Evolutionary conservation across 2,888 invertebrate species (phyloP).

Genomic region (Toxonevra muliebris): DNA sequence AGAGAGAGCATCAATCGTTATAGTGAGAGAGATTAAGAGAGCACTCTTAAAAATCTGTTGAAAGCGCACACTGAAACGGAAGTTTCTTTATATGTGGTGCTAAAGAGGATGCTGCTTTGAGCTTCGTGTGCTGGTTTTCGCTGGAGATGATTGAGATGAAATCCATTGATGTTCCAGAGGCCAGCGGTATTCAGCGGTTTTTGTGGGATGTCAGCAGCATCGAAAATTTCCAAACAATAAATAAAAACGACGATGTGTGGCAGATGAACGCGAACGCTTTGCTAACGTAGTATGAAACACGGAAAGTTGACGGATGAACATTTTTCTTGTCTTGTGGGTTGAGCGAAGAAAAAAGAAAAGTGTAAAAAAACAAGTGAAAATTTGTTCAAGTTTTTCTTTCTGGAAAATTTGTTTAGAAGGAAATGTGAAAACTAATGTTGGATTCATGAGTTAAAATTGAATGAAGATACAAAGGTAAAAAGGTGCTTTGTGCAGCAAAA

Average conservation of each 20-base stretch:
- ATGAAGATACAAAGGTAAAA: no score
- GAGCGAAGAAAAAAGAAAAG: conserved; percentile 4
- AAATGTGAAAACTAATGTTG: not conserved
- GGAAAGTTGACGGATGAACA: conserved; percentile 28
- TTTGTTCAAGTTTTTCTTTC: not conserved
- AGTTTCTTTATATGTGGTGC: not conserved
- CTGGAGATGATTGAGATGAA: conserved; percentile 14
- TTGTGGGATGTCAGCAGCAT: conserved; percentile 19
- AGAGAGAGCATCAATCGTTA: conserved; percentile 28
- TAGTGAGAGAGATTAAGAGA: conserved; percentile 10
- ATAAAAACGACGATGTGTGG: conserved; percentile 43
- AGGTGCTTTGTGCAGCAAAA: no score
- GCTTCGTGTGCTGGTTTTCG: not conserved
- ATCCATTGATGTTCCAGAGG: not conserved
- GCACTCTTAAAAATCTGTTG: not conserved
- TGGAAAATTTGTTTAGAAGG: not conserved
- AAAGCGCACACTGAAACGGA: not conserved
- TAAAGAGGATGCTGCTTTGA: not conserved
- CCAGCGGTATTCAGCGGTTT: conserved; percentile 1
- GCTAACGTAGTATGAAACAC: conserved; percentile 34
- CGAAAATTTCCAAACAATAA: conserved; percentile 38
- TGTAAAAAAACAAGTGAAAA: no score
- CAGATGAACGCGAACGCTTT: conserved; percentile 42
- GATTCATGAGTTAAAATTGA: no score
- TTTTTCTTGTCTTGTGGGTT: not conserved